A percentile compares a stretch with the other conserved stretches of the same genome.
Conservation (phyloP, 2,797 vertebrate species). For the Cygnus olor region DNA sequence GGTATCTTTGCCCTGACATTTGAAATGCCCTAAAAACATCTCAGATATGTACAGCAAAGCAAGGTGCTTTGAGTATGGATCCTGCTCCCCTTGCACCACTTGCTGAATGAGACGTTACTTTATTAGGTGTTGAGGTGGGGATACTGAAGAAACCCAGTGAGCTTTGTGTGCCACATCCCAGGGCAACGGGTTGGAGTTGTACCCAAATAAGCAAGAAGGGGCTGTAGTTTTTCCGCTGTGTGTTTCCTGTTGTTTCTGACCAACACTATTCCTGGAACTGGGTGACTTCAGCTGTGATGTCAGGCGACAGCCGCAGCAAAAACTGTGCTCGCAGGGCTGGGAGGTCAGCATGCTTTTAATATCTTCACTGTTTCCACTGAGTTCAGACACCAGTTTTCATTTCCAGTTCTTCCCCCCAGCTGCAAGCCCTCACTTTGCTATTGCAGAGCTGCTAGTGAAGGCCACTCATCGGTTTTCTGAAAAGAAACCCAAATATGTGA, state of each 20-base stretch:
- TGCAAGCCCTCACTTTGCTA: not conserved
- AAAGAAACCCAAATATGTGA: not conserved
- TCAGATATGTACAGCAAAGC: rapidly evolving
- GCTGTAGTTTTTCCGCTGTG: not conserved
- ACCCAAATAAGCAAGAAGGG: not conserved
- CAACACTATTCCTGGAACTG: slow-evolving; percentile 36
- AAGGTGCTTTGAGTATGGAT: not conserved
- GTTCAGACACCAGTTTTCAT: not conserved
- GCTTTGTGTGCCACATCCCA: not conserved
- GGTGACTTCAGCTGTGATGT: not conserved
- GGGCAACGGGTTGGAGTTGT: not conserved
- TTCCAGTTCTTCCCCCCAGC: not conserved
- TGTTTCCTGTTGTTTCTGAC: slow-evolving; percentile 47
- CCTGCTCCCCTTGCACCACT: not conserved
- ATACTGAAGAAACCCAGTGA: rapidly evolving
- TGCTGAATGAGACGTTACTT: not conserved
- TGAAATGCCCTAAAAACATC: not conserved
- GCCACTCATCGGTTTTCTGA: not conserved
- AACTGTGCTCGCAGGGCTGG: not conserved
- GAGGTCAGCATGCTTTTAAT: not conserved
- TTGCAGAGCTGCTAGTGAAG: not conserved
- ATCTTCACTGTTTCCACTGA: not conserved
- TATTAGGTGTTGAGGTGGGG: no score
- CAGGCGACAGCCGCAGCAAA: not conserved
- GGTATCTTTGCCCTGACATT: not conserved